Percentiles rank a stretch among this genome's conserved stretches.
These are phyloP conservation scores for Acronicta aceris DNA, from an alignment of 2,888 invertebrate species.

Conservation along the genomic window DNA sequence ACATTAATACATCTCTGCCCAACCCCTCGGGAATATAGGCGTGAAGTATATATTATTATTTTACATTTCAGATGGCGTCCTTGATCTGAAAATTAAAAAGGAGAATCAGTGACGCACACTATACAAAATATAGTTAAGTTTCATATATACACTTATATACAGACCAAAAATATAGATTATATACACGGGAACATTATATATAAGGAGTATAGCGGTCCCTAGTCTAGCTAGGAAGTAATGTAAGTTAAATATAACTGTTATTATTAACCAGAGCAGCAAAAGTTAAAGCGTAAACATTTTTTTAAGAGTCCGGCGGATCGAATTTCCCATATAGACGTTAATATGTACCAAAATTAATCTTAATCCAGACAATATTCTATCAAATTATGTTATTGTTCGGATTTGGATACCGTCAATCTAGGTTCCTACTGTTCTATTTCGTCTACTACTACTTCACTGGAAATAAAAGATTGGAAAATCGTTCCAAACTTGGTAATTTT, in stretches of 20 bases:
- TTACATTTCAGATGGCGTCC: conserved; percentile 73
- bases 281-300: not conserved
- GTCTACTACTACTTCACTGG: too few species aligned
- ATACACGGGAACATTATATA: conserved; percentile 47
- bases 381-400: too few species aligned
- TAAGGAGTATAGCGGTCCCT: conserved; percentile 14
- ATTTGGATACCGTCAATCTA: too few species aligned
- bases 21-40: too few species aligned
- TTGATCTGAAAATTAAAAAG: conserved; percentile 82
- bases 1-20: too few species aligned
- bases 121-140: conserved; percentile 36
- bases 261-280: not conserved
- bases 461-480: too few species aligned
- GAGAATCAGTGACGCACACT: conserved; percentile 71
- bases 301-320: too few species aligned
- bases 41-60: not conserved
- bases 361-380: too few species aligned
- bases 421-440: too few species aligned
- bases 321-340: too few species aligned
- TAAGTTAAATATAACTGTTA: conserved; percentile 20
- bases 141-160: conserved; percentile 49
- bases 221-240: conserved; percentile 7
- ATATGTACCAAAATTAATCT: too few species aligned
- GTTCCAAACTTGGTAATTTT: too few species aligned
- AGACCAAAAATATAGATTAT: conserved; percentile 63